Evolutionary conservation across 2,888 invertebrate species (phyloP).

Genomic region (Dryadula phaetusa): DNA sequence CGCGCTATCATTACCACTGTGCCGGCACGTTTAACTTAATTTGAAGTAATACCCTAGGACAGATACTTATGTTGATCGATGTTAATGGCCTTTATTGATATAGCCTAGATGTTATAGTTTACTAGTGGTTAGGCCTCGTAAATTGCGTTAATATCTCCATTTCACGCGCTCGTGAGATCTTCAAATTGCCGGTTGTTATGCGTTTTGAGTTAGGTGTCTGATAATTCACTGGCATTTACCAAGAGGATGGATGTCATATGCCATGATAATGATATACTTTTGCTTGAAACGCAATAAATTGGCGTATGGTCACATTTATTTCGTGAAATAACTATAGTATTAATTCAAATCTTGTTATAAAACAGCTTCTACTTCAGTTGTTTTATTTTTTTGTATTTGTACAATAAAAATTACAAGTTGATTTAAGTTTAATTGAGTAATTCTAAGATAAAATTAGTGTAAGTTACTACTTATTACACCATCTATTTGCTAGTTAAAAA

Average conservation of each 20-base stretch:
- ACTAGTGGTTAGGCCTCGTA: conserved; percentile 63
- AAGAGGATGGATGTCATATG: conserved; percentile 42
- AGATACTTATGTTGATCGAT: conserved; percentile 78
- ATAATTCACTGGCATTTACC: conserved; percentile 58
- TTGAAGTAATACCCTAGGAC: conserved; percentile 69
- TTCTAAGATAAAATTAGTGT: no score
- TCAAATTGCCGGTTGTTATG: conserved; percentile 69
- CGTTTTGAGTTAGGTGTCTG: conserved; percentile 69
- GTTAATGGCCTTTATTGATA: conserved; percentile 82
- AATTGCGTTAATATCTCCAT: conserved; percentile 73
- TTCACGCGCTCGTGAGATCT: conserved; percentile 67
- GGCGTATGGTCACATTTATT: conserved; percentile 11
- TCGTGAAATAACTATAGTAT: conserved; percentile 12
- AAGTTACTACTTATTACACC: no score
- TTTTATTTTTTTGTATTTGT: neutral
- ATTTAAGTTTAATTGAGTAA: no score
- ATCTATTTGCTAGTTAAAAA: no score
- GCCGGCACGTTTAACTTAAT: conserved; percentile 70
- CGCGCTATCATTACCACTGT: conserved; percentile 59
- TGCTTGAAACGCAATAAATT: conserved; percentile 26
- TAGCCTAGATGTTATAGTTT: conserved; percentile 73
- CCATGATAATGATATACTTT: conserved; percentile 41
- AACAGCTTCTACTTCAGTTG: neutral
- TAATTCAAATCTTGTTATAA: conserved; percentile 21
- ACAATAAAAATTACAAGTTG: no score